Evolutionary conservation across 2,797 vertebrate genomes (phyloP), one percentile per base, ranked within the genome.

Genomic region (Babyrousa celebensis): DNA sequence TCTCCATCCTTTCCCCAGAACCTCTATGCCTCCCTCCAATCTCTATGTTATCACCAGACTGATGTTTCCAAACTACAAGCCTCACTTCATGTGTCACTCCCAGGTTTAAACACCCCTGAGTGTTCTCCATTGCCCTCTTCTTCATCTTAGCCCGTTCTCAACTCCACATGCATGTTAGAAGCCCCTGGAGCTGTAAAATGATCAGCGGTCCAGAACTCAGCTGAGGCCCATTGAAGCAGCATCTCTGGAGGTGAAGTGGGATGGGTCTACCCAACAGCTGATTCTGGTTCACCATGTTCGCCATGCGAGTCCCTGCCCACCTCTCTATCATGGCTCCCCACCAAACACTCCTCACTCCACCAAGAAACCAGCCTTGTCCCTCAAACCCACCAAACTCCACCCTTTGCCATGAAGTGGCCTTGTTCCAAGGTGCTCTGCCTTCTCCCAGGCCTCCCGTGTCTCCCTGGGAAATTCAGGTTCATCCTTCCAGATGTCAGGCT

Each of bases 321-420:
- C 40, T 16, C 56, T 25, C 23, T 32, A 16, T 43, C 4, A 2
- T 3, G 58, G 23, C 27, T 70, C 14, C 25, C n/a, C 62, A 20
- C 21, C 20, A 20, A n/a, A 8, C 40, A 16, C 18, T 18, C 78
- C 43, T 70, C 80, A 3, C 0, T 60, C 29, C 63, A 21, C 62
- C 11, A 4, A 58, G 67, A 88, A 92, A 40, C 32, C 52, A 1
- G 29, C 0, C 29, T 12, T 25, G 32, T 56, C 21, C 60, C 79
- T 62, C 60, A 23, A 6, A 29, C 40, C 21, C 0, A 1, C 43
- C 40, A 12, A 15, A 12, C 27, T 48, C n/a, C n/a, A 2, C 1
- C 3, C 20, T 11, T 14, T 29, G 29, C 6, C 27, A 1, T 43
- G 7, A 2, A 10, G 32, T 7, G 21, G 15, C 25, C 20, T 68